A percentile compares a stretch with the other conserved stretches of the same genome.
These are phyloP conservation scores for Metaphire vulgaris DNA, from an alignment of 1,140 invertebrate species.

Conservation along the genomic window DNA sequence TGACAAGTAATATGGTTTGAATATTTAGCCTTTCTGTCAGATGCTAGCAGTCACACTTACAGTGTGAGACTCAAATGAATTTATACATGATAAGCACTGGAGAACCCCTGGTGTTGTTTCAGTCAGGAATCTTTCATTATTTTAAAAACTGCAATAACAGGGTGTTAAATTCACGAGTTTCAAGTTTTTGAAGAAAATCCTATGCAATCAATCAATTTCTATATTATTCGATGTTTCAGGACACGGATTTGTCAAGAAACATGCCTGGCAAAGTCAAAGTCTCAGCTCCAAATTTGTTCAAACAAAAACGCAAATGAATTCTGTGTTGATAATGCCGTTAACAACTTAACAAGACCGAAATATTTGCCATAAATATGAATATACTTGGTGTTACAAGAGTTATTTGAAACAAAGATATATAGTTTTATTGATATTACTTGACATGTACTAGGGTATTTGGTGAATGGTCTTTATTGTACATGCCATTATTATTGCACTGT, in stretches of 20 bases:
- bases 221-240: constrained; percentile 50
- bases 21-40: too few species aligned
- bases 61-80: too few species aligned
- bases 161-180: too few species aligned
- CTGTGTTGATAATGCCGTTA: neutral
- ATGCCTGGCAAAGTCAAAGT: constrained; percentile 98
- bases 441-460: too few species aligned
- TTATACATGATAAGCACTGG: neutral
- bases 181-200: too few species aligned
- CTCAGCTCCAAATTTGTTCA: constrained; percentile 53
- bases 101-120: neutral
- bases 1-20: too few species aligned
- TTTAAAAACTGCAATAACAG: too few species aligned
- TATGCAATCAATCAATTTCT: neutral
- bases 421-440: neutral
- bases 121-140: too few species aligned
- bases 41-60: too few species aligned
- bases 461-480: neutral
- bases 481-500: neutral
- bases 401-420: neutral
- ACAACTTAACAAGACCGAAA: neutral
- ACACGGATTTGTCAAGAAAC: constrained; percentile 85
- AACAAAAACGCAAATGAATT: constrained; percentile 40
- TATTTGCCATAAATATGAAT: neutral
- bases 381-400: too few species aligned